phyloP scores from a whole-genome alignment of 2,888 invertebrate genomes.

The Dione juno region DNA sequence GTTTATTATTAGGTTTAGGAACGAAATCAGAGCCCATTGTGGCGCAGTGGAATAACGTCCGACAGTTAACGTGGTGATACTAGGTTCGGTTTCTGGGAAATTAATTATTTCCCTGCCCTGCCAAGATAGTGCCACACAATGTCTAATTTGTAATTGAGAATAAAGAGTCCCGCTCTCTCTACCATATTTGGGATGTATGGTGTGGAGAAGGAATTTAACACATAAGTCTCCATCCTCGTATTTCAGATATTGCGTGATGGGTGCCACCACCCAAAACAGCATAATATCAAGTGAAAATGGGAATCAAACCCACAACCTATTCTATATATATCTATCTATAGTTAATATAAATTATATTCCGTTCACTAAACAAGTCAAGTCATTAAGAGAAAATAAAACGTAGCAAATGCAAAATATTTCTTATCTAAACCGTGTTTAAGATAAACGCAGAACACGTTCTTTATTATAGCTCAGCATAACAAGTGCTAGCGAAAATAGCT shows the following conservation, averaged over 20 bases:
- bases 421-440: slow-evolving; percentile 20
- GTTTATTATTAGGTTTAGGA: too few species aligned
- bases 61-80: too few species aligned
- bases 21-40: too few species aligned
- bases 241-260: neutral
- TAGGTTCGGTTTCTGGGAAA: too few species aligned
- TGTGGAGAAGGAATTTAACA: too few species aligned
- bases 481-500: slow-evolving; percentile 2
- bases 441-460: slow-evolving; percentile 10
- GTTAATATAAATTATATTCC: neutral
- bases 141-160: too few species aligned
- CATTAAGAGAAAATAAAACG: slow-evolving; percentile 3
- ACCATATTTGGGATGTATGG: too few species aligned
- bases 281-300: neutral
- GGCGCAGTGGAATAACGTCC: too few species aligned
- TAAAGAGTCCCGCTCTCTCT: too few species aligned
- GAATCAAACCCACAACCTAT: neutral
- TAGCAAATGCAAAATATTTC: slow-evolving; percentile 9
- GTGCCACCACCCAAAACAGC: neutral
- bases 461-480: slow-evolving; percentile 13
- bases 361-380: neutral
- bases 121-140: too few species aligned
- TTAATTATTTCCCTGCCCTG: too few species aligned
- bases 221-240: too few species aligned
- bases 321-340: neutral